A percentile compares a stretch with the other conserved stretches of the same genome.
Conservation (phyloP, 2,113 vertebrate species). For the Amphilophus citrinellus region DNA sequence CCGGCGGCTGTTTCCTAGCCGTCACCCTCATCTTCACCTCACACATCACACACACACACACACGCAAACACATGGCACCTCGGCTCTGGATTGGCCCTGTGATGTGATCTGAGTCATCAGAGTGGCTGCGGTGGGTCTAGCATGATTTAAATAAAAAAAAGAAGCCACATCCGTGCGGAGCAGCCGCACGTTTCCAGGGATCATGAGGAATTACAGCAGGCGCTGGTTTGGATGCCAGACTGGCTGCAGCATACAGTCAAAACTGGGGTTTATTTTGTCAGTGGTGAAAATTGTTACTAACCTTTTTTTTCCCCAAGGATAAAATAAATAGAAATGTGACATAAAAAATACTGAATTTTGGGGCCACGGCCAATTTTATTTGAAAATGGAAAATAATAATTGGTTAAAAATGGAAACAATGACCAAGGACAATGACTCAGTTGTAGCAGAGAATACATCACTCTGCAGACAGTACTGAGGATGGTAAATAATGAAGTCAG, state of each 20-base stretch:
- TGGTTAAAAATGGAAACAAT: background rate
- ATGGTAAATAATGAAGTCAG: background rate
- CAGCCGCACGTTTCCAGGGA: conserved; percentile 57
- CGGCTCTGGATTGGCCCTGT: conserved; percentile 15
- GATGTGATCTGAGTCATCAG: conserved; percentile 36
- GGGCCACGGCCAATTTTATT: background rate
- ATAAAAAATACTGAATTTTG: background rate
- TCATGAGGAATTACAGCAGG: conserved; percentile 16
- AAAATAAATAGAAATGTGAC: background rate
- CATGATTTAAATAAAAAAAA: conserved; percentile 1
- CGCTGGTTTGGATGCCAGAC: conserved; percentile 17
- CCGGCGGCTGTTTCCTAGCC: conserved; percentile 34
- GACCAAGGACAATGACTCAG: background rate
- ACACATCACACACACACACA: conserved; percentile 40
- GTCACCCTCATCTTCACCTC: conserved; percentile 53
- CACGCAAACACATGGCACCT: conserved; percentile 3
- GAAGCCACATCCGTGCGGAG: conserved; percentile 60
- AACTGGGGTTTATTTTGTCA: background rate
- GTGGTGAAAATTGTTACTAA: background rate
- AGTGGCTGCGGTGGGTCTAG: conserved; percentile 65
- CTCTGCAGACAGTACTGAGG: background rate
- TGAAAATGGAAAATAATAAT: background rate
- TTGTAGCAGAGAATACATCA: background rate
- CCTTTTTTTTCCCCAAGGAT: background rate
- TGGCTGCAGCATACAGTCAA: conserved; percentile 4